Evolutionary conservation across 2,113 vertebrate species (phyloP).

Genomic region (Conger conger): DNA sequence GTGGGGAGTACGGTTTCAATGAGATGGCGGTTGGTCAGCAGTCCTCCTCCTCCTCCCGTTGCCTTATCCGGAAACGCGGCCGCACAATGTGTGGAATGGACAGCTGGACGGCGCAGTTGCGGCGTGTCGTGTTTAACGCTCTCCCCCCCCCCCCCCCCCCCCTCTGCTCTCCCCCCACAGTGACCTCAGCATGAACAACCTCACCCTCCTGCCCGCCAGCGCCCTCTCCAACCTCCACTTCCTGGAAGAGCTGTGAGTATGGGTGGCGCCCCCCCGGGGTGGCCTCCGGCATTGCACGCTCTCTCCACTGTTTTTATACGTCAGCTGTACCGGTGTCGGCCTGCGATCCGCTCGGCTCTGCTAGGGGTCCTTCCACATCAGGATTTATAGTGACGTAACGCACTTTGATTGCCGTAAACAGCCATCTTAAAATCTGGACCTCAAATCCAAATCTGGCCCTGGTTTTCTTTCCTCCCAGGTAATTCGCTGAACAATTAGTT

Average conservation of each 20-base stretch:
- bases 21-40: conserved; percentile 52
- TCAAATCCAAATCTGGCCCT: too few species aligned
- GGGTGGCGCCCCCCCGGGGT: conserved; percentile 32
- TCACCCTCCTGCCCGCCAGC: conserved; percentile 75
- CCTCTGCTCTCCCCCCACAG: conserved; percentile 62
- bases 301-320: conserved; percentile 49
- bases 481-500: too few species aligned
- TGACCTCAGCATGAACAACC: conserved; percentile 96
- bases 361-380: too few species aligned
- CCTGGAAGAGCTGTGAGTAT: conserved; percentile 92
- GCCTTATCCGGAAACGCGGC: conserved; percentile 41
- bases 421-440: too few species aligned
- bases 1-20: conserved; percentile 37
- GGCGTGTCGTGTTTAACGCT: conserved; percentile 52
- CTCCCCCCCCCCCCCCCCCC: conserved; percentile 37
- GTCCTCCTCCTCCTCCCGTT: conserved; percentile 13
- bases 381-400: too few species aligned
- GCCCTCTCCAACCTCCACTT: conserved; percentile 80
- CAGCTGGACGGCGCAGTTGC: conserved; percentile 61
- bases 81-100: conserved; percentile 63
- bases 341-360: too few species aligned
- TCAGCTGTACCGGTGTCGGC: too few species aligned
- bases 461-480: too few species aligned
- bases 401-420: too few species aligned
- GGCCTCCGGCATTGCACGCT: conserved; percentile 35